These are phyloP conservation scores for Diadema setosum DNA, from an alignment of 35 echinoderm and acorn worm genomes.

Conservation along the genomic window DNA sequence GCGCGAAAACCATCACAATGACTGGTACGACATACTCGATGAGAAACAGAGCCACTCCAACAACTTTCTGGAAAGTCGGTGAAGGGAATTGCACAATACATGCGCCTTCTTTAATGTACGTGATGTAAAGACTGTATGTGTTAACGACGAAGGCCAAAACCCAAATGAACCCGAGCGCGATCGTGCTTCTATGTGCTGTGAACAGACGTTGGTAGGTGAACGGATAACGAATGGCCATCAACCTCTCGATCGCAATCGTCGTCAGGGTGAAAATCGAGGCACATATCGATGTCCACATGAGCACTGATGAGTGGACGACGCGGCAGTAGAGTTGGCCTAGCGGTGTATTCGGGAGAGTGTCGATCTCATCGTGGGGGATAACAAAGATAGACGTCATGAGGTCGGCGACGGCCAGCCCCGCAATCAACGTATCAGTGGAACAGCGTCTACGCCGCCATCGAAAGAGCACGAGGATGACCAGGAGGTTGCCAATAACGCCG, in stretches of 20 bases:
- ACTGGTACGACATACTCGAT: conserved; percentile 78
- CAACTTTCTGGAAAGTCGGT: conserved; percentile 16
- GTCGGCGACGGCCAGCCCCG: conserved; percentile 39
- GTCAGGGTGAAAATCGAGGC: conserved; percentile 78
- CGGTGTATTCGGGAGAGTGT: background rate
- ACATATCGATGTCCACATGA: conserved; percentile 81
- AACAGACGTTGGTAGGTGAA: conserved; percentile 56
- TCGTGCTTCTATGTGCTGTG: background rate
- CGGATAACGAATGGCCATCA: conserved; percentile 67
- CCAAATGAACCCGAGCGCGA: conserved; percentile 52
- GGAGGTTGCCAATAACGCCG: conserved; percentile 51
- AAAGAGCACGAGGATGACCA: conserved; percentile 31
- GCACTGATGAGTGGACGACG: conserved; percentile 49
- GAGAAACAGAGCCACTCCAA: conserved; percentile 61
- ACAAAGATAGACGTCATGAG: conserved; percentile 51
- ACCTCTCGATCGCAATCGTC: conserved; percentile 78
- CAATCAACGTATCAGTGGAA: conserved; percentile 40
- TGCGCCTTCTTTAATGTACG: background rate
- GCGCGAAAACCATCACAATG: conserved; percentile 47
- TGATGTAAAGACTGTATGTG: conserved; percentile 39
- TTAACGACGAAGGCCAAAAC: conserved; percentile 42
- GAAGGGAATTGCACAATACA: conserved; percentile 52
- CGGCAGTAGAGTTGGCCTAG: conserved; percentile 71
- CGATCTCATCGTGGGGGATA: conserved; percentile 16
- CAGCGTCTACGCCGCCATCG: conserved; percentile 2